Percentiles rank a stretch among this genome's conserved stretches.
phyloP scores from a whole-genome alignment of 2,113 vertebrate species.

The Perccottus glenii region DNA sequence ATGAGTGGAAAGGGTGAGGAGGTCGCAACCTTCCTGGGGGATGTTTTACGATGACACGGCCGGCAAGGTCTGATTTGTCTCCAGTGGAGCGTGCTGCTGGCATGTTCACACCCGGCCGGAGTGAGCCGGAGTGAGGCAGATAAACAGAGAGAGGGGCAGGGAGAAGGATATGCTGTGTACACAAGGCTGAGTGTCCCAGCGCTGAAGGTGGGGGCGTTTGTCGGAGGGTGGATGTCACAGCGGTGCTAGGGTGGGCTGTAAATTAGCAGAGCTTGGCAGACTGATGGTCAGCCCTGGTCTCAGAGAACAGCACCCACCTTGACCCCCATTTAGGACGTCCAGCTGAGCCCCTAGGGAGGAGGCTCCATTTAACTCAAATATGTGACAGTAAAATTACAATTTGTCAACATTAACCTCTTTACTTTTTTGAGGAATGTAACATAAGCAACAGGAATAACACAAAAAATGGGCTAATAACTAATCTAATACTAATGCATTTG shows the following conservation, averaged over 20 bases:
- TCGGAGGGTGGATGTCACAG: slow-evolving; percentile 22
- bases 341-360: slow-evolving; percentile 52
- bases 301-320: slow-evolving; percentile 70
- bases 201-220: slow-evolving; percentile 4
- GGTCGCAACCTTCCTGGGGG: slow-evolving; percentile 76
- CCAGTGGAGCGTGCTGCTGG: slow-evolving; percentile 73
- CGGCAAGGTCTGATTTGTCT: slow-evolving; percentile 75
- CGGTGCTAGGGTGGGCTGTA: slow-evolving; percentile 59
- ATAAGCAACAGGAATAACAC: too few species aligned
- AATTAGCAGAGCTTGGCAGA: slow-evolving; percentile 68
- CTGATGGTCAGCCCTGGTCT: slow-evolving; percentile 64
- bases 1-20: slow-evolving; percentile 80
- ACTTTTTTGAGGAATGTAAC: too few species aligned
- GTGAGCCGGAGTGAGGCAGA: slow-evolving; percentile 10
- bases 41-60: slow-evolving; percentile 77
- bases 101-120: slow-evolving; percentile 65
- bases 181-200: neutral
- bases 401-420: too few species aligned
- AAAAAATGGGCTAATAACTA: too few species aligned
- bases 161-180: neutral
- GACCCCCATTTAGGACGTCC: slow-evolving; percentile 63
- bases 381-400: neutral
- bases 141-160: slow-evolving; percentile 18
- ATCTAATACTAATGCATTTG: too few species aligned
- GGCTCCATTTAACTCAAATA: neutral